Conservation (phyloP, 2,797 vertebrate genomes). For the Poeciliopsis paucimaculata region DNA sequence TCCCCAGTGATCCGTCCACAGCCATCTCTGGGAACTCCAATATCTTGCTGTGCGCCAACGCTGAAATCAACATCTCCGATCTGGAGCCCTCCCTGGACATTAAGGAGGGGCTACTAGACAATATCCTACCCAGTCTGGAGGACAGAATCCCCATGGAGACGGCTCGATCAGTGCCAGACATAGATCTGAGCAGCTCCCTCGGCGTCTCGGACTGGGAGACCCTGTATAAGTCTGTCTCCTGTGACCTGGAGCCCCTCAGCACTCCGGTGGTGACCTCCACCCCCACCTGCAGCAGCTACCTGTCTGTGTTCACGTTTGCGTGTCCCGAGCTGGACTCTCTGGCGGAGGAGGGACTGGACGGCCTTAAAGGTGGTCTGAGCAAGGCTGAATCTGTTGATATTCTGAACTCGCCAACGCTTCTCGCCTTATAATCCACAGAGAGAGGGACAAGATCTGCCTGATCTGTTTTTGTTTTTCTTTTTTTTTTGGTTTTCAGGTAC, state of each 20-base stretch:
- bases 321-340: conserved; percentile 93
- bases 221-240: conserved; percentile 86
- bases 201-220: conserved; percentile 98
- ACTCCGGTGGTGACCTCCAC: conserved; percentile 95
- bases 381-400: conserved; percentile 93
- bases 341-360: conserved; percentile 88
- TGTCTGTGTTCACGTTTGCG: conserved; percentile 94
- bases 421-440: conserved; percentile 88
- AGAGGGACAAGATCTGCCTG: conserved; percentile 44
- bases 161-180: conserved; percentile 94
- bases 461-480: conserved; percentile 29
- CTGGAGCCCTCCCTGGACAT: conserved; percentile 87
- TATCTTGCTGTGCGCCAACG: conserved; percentile 84
- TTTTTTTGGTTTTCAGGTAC: conserved; percentile 59
- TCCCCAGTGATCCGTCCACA: conserved; percentile 77
- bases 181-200: conserved; percentile 93
- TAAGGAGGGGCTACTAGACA: conserved; percentile 91
- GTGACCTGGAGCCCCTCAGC: conserved; percentile 94
- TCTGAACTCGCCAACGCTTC: conserved; percentile 96
- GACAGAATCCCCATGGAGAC: conserved; percentile 85
- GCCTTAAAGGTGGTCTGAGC: conserved; percentile 87
- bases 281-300: conserved; percentile 91
- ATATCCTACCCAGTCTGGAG: conserved; percentile 81
- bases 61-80: conserved; percentile 82
- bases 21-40: conserved; percentile 86